Evolutionary conservation across 2,797 vertebrate genomes (phyloP), one percentile per base, ranked within the genome.

Genomic region (Xenops minutus): DNA sequence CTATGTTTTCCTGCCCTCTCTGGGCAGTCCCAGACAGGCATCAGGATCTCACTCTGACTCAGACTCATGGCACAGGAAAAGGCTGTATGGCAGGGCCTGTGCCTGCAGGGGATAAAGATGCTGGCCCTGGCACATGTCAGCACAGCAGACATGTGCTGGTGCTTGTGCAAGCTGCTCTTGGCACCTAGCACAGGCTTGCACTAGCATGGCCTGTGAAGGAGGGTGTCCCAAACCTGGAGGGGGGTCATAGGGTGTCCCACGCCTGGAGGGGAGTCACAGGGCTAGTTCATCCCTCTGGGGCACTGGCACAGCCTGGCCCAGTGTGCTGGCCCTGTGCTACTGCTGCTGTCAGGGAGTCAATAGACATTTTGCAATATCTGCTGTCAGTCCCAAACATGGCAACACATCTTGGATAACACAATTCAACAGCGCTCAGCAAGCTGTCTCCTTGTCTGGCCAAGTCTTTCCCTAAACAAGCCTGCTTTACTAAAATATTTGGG

Each of bases 401-500:
- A 95, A 88, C 78, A 26, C 54, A 74, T 75, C 64, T 59, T 52
- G 49, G 74, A 83, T 77, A 90, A 89, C 37, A 71, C 52, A 87
- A 87, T 89, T 95, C 68, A 34, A 9, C 52, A 75, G 69, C 48
- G 12, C 56, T 93, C 37, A 12, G 81, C 94, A 92, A 12, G 61
- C 73, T 80, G 24, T 19, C n/a, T 30, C 58, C 64, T 94, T 93
- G 67, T 88, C 97, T 88, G 90, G 75, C 66, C 87, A 85, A 96
- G 75, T 4, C 41, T 63, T 86, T 62, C 63, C 64, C 76, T 85
- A 69, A 93, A 67, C 30, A 55, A 89, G 30, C 30, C 1, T 1
- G 48, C 69, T 92, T 79, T 91, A 71, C 12, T 36, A 91, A 94
- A 94, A 95, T 75, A 92, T 90, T 92, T 90, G 34, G 44, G 83